Evolutionary conservation across 2,888 invertebrate species (phyloP).

Genomic region (Hirtodrosophila confusa): DNA sequence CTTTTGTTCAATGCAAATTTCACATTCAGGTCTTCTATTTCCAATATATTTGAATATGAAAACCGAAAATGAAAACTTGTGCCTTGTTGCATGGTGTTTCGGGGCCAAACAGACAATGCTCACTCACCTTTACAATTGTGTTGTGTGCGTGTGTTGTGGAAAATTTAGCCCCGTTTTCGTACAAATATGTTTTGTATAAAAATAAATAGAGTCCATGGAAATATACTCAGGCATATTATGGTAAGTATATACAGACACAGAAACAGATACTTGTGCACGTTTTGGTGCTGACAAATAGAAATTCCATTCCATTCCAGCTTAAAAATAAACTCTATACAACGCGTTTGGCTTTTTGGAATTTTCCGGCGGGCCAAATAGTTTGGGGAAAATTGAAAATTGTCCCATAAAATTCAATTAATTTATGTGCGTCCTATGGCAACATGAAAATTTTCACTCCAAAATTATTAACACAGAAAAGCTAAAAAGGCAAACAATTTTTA

Average conservation of each 20-base stretch:
- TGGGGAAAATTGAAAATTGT: conserved; percentile 44
- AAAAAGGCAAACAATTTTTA: not conserved
- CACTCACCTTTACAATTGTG: too few relatives aligned
- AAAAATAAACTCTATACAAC: conserved; percentile 50
- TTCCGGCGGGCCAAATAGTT: conserved; percentile 22
- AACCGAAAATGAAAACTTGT: too few relatives aligned
- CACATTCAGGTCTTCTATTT: too few relatives aligned
- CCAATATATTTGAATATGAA: too few relatives aligned
- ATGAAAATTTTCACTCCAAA: conserved; percentile 37
- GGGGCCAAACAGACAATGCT: too few relatives aligned
- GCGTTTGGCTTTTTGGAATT: conserved; percentile 45
- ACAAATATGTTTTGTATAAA: conserved; percentile 41
- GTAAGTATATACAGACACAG: conserved; percentile 1
- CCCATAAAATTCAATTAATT: conserved; percentile 69
- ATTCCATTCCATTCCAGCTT: conserved; percentile 58
- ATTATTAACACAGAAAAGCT: not conserved
- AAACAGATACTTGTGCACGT: conserved; percentile 13
- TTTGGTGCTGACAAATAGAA: conserved; percentile 61
- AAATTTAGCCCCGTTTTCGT: conserved; percentile 36
- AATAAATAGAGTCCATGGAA: conserved; percentile 38
- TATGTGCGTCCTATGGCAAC: conserved; percentile 67
- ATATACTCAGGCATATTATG: conserved; percentile 8
- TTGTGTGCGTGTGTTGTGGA: conserved; percentile 17
- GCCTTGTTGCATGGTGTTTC: too few relatives aligned
- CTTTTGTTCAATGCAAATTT: too few relatives aligned